Percentiles rank a stretch among this genome's conserved stretches.
phyloP scores from a whole-genome alignment of 1,140 invertebrate genomes.

The Drosophila funebris region DNA sequence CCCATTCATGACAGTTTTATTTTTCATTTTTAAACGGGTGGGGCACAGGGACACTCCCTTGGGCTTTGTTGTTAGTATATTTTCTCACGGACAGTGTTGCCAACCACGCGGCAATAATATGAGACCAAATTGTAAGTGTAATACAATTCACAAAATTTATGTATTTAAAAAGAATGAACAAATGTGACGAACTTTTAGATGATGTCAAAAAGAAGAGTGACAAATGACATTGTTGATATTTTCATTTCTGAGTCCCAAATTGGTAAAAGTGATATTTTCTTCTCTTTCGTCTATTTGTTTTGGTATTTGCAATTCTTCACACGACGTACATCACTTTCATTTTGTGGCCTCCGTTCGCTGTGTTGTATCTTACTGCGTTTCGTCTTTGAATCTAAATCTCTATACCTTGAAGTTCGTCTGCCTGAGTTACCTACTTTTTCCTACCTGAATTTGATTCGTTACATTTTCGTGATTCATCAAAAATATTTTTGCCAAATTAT shows the following conservation, averaged over 20 bases:
- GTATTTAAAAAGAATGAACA: not conserved
- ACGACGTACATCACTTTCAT: constrained; percentile 62
- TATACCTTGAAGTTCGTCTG: not conserved
- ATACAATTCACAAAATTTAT: not conserved
- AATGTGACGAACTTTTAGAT: not conserved
- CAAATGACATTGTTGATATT: too few species aligned
- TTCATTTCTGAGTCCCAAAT: not conserved
- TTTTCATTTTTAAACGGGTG: constrained; percentile 6
- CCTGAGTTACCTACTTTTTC: constrained; percentile 43
- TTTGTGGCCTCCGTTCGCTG: constrained; percentile 32
- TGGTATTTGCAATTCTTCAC: constrained; percentile 41
- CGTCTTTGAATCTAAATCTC: constrained; percentile 10
- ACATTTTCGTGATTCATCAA: constrained; percentile 38
- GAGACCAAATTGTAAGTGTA: not conserved
- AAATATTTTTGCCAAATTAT: constrained; percentile 30
- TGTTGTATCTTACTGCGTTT: constrained; percentile 16
- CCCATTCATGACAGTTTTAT: constrained; percentile 25
- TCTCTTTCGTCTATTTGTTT: constrained; percentile 24
- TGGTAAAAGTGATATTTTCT: constrained; percentile 34
- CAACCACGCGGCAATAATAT: not conserved
- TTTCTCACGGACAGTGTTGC: not conserved
- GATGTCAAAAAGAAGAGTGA: too few species aligned
- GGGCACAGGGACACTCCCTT: constrained; percentile 58
- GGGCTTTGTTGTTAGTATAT: constrained; percentile 19
- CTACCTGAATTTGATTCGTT: constrained; percentile 29